phyloP scores from a whole-genome alignment of 2,797 vertebrate species.

The Gorsachius magnificus region DNA sequence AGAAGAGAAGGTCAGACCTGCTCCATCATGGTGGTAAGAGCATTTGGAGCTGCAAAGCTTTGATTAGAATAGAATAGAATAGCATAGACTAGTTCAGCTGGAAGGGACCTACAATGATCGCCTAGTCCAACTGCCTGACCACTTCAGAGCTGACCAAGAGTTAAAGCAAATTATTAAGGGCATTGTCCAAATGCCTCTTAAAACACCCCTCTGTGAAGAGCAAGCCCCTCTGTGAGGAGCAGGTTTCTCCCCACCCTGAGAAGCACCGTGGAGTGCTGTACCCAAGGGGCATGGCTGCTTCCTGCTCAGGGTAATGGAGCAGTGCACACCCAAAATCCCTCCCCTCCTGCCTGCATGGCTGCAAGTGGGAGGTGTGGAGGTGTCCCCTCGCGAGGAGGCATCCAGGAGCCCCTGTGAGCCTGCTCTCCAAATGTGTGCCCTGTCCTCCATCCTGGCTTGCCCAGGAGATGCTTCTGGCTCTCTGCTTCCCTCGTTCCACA shows the following conservation, averaged over 20 bases:
- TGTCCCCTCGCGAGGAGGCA: fast-evolving
- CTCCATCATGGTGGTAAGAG: not conserved
- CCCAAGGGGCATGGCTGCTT: not conserved
- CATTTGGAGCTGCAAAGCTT: not conserved
- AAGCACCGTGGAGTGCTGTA: fast-evolving
- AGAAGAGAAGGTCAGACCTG: not conserved
- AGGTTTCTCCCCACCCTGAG: not conserved
- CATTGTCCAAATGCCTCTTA: not conserved
- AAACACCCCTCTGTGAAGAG: not conserved
- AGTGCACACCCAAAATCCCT: not conserved
- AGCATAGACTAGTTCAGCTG: not conserved
- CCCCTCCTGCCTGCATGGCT: not conserved
- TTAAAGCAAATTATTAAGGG: not conserved
- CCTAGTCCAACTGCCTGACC: not conserved
- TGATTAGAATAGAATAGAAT: not conserved
- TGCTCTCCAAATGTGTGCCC: not conserved
- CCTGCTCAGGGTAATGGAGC: fast-evolving
- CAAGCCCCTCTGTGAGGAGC: not conserved
- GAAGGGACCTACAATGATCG: not conserved
- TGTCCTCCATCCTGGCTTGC: not conserved
- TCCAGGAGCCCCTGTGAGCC: not conserved
- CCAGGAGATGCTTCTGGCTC: not conserved
- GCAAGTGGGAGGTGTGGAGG: not conserved
- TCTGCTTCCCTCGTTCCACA: fast-evolving
- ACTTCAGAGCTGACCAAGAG: not conserved